Base-by-base conservation (phyloP, 2,113 vertebrate genomes). In the Labrus mixtus region DNA sequence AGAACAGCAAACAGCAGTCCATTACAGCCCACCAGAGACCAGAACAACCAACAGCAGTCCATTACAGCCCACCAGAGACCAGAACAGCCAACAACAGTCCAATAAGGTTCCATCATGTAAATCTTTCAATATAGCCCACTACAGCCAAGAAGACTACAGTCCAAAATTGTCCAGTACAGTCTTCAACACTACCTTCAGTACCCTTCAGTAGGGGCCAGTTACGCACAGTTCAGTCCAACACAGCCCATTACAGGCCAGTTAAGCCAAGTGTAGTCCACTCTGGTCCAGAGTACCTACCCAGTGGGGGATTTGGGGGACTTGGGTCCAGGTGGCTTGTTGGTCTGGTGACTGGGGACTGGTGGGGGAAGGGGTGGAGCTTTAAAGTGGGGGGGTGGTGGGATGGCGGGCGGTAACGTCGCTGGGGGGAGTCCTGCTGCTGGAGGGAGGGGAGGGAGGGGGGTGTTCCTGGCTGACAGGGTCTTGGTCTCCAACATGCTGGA, bases 361-460 rank as follows among this genome's bases (percentile, higher is more conserved):
- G 90, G 86, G 1, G 87, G 87, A 1, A 56, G 65, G 15, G 68
- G 53, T 15, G 78, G 79, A 58, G 86, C 79, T 76, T 73, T 84
- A 69, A 72, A 61, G 64, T 63, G 74, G 48, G 83, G 81, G 0
- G 89, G 72, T 1, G 85, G 84, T 6, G 90, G 91, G 60, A 89
- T 62, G 53, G 68, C 13, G 19, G 85, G 76, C 0, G 73, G 17
- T 1, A 74, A 41, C 3, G 16, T 8, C 39, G 33, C 68, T 59
- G 55, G 72, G 36, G 69, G 76, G 51, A 8, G 74, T 15, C 79
- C 86, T 6, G 65, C 2, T 13, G 54, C 4, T 3, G 76, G 67
- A 3, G 87, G 87, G 6, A 84, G 66, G 12, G 89, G 92, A 3
- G 92, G 90, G n/a, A 93, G 83, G 36, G 89, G 81, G 0, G 36